These are phyloP conservation scores for Zootoca vivipara DNA, from an alignment of 2,113 vertebrate genomes.

Conservation along the genomic window DNA sequence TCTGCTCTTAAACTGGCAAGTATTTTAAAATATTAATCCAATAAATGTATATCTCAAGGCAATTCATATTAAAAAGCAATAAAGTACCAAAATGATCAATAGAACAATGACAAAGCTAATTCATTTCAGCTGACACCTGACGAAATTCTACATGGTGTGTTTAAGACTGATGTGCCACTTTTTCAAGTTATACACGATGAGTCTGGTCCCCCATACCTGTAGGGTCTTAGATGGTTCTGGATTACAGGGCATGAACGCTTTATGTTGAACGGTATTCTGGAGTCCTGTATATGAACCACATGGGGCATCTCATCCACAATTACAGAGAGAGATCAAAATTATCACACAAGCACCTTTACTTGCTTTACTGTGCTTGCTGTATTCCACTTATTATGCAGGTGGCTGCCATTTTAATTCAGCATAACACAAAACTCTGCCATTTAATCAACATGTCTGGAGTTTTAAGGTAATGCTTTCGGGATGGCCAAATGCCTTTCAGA, in stretches of 20 bases:
- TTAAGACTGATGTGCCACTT: neutral
- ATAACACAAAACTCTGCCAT: neutral
- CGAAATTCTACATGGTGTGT: neutral
- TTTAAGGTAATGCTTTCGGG: neutral
- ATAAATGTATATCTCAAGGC: neutral
- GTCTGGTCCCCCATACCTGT: slow-evolving; percentile 37
- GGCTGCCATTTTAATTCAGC: neutral
- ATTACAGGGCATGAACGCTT: neutral
- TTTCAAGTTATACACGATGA: neutral
- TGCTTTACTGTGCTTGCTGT: too few relatives aligned
- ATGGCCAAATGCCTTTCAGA: neutral
- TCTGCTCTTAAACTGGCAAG: too few relatives aligned
- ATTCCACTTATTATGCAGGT: neutral
- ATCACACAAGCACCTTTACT: too few relatives aligned
- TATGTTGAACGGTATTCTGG: neutral
- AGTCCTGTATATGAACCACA: neutral
- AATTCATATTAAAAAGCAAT: neutral
- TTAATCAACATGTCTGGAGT: neutral
- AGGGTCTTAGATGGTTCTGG: neutral
- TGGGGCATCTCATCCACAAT: neutral
- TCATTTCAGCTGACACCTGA: neutral
- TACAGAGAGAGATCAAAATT: neutral
- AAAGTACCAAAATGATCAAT: neutral
- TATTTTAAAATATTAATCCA: too few relatives aligned
- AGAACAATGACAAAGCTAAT: neutral